These are phyloP conservation scores for Trachelus tabidus DNA, from an alignment of 2,888 invertebrate species.

Conservation along the genomic window DNA sequence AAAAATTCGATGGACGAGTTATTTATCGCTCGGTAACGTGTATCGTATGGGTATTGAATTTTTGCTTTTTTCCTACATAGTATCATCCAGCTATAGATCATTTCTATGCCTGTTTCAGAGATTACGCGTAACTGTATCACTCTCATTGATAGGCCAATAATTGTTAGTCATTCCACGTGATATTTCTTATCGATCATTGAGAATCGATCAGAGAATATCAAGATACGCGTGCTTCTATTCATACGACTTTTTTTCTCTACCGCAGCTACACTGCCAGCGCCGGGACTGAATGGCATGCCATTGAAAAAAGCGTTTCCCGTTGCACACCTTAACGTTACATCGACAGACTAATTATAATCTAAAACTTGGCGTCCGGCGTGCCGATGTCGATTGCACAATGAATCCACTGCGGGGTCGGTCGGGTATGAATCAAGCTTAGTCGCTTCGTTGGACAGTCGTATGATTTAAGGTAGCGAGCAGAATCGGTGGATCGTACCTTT, in stretches of 20 bases:
- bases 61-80: neutral
- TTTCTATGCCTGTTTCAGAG: neutral
- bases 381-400: conserved; percentile 7
- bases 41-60: neutral
- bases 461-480: conserved; percentile 50
- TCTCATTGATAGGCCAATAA: neutral
- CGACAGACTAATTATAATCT: neutral
- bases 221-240: neutral
- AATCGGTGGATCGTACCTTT: conserved; percentile 13
- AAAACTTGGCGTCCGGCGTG: neutral
- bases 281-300: neutral
- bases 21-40: conserved; percentile 21
- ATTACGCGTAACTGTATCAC: neutral
- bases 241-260: neutral
- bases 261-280: neutral
- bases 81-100: neutral
- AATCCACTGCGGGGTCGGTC: conserved; percentile 9
- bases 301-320: neutral
- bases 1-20: conserved; percentile 24
- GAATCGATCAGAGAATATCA: neutral
- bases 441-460: conserved; percentile 47
- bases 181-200: neutral
- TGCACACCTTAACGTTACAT: neutral
- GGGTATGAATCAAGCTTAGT: conserved; percentile 58
- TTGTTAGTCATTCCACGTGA: neutral